Evolutionary conservation across 2,888 invertebrate species (phyloP).

Genomic region (Andrena bucephala): DNA sequence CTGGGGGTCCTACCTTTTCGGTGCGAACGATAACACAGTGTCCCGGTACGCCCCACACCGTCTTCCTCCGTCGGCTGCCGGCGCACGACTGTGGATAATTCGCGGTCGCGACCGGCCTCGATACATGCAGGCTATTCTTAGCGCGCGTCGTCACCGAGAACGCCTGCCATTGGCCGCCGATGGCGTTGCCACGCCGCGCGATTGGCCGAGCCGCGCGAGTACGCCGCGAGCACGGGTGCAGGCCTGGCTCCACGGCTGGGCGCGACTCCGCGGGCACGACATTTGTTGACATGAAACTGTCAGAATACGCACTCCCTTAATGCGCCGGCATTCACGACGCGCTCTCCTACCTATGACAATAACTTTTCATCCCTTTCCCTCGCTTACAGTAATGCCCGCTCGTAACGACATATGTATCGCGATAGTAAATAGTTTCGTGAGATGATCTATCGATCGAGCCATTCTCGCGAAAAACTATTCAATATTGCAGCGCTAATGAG

Average conservation of each 20-base stretch:
- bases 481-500: too few relatives aligned
- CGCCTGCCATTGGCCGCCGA: slow-evolving; percentile 73
- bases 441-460: slow-evolving; percentile 1
- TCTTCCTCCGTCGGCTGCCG: slow-evolving; percentile 80
- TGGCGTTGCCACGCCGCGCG: slow-evolving; percentile 73
- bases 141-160: slow-evolving; percentile 78
- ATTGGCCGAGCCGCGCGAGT: slow-evolving; percentile 74
- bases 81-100: slow-evolving; percentile 83
- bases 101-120: slow-evolving; percentile 83
- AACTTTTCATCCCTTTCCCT: slow-evolving; percentile 44
- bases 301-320: slow-evolving; percentile 70
- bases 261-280: slow-evolving; percentile 73
- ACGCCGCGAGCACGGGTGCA: slow-evolving; percentile 65
- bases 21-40: slow-evolving; percentile 56
- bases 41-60: slow-evolving; percentile 54
- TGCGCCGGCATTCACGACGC: slow-evolving; percentile 48
- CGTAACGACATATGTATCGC: background rate
- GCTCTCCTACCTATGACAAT: slow-evolving; percentile 15
- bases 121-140: slow-evolving; percentile 84
- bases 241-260: slow-evolving; percentile 65
- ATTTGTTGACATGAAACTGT: slow-evolving; percentile 84
- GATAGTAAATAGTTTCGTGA: background rate
- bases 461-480: background rate
- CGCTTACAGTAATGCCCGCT: slow-evolving; percentile 10
- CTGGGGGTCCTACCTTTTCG: slow-evolving; percentile 61